Conservation (phyloP, 2,888 invertebrate genomes). For the Gymnocheta viridis region DNA sequence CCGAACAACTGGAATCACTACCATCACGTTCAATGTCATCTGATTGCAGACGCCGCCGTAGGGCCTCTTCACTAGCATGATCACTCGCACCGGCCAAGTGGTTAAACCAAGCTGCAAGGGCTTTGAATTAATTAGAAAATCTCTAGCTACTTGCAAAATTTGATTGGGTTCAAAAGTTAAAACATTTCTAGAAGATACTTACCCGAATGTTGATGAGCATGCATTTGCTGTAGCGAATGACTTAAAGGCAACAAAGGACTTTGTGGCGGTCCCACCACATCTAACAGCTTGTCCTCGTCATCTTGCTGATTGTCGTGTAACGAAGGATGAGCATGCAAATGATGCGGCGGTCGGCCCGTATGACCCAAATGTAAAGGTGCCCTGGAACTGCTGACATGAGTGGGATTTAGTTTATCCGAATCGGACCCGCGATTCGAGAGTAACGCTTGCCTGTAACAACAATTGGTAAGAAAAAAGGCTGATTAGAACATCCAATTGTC, state of each 20-base stretch:
- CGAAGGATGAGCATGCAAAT: constrained; percentile 77
- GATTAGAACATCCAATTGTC: constrained; percentile 81
- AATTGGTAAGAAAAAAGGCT: constrained; percentile 78
- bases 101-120: constrained; percentile 86
- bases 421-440: constrained; percentile 82
- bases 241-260: constrained; percentile 87
- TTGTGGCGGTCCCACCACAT: constrained; percentile 94
- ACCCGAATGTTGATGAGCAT: constrained; percentile 83
- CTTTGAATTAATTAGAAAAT: constrained; percentile 77
- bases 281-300: constrained; percentile 92
- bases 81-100: constrained; percentile 83
- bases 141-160: constrained; percentile 29
- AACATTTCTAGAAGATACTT: constrained; percentile 71
- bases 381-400: constrained; percentile 83
- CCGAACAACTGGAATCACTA: constrained; percentile 89
- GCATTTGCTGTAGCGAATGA: constrained; percentile 82
- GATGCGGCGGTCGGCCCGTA: constrained; percentile 80
- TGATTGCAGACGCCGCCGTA: constrained; percentile 83
- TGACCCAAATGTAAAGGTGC: constrained; percentile 81
- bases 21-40: constrained; percentile 87
- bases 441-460: constrained; percentile 87
- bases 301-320: constrained; percentile 84
- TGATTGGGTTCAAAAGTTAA: neutral
- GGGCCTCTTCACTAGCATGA: constrained; percentile 83
- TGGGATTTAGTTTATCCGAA: constrained; percentile 83